phyloP scores from a whole-genome alignment of 2,113 vertebrate genomes.

The Micronycteris hirsuta region DNA sequence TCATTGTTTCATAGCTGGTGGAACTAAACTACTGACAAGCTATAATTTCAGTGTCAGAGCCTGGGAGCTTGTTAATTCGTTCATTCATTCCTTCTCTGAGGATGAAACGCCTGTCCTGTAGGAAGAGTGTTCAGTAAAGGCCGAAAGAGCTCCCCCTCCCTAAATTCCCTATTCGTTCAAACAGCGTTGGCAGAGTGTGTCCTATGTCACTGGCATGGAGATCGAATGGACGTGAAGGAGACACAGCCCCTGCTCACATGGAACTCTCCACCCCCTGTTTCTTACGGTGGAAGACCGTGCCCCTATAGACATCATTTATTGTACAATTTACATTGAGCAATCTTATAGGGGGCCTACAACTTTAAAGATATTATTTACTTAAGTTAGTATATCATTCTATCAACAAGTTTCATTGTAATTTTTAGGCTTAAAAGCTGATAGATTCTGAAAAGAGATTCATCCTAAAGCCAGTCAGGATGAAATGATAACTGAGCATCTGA shows the following conservation, averaged over 20 bases:
- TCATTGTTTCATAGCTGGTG: neutral
- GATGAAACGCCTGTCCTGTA: neutral
- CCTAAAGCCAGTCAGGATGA: neutral
- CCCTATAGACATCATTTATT: neutral
- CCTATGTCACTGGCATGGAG: neutral
- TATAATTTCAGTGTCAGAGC: neutral
- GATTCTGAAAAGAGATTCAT: constrained; percentile 25
- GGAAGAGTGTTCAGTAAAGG: neutral
- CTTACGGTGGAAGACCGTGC: neutral
- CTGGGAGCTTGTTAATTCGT: neutral
- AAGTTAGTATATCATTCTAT: neutral
- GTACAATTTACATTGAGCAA: neutral
- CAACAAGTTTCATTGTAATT: neutral
- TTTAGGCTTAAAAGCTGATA: constrained; percentile 14
- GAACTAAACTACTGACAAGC: neutral
- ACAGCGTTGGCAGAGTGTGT: neutral
- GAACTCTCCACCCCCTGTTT: neutral
- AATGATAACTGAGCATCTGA: neutral
- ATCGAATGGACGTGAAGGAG: neutral
- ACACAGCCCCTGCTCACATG: neutral
- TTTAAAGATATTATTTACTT: neutral
- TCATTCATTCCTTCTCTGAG: neutral
- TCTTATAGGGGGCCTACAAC: neutral
- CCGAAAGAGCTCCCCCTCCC: no score
- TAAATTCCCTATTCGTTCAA: neutral